Base-by-base conservation (phyloP, 53 echinoderm and acorn worm species). In the Hippasteria phrygiana region DNA sequence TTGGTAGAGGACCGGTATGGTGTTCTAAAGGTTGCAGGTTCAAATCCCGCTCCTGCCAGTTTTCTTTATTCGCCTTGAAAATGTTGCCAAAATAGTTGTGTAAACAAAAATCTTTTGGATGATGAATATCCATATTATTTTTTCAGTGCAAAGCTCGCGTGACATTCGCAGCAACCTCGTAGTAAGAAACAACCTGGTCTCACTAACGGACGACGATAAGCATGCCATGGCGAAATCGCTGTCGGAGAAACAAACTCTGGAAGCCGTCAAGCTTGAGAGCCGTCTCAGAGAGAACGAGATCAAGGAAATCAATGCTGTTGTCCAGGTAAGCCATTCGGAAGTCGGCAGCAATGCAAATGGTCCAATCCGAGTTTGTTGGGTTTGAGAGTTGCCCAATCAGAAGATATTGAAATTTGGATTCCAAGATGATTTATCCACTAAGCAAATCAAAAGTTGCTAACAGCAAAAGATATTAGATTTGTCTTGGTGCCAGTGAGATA, bases 241-340 rank as follows among this genome's bases (percentile, higher is more conserved):
- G 28, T 71, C 94, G 1, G 97, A 97, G 88, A 95, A 84, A 77
- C 97, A 97, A 83, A 97, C 93, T 1, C 64, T 97, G 48, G 97
- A 97, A 69, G 92, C 91, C 54, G 91, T 97, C 65, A 92, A 95
- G 36, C 90, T 97, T 10, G 97, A 97, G 79, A 94, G 85, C 32
- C 69, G 81, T 24, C 87, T 95, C 41, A 87, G 80, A 66, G 89
- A 62, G 36, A 90, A 88, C 31, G 97, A 97, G 78, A 92, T 97
- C 53, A 90, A 95, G 73, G 89, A 92, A 43, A 92, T 95, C 67
- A 95, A 92, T 78, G 89, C 42, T 0, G 82, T 93, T 11, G 92
- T 97, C 11, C 90, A 93, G 89, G 94, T 94, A 5, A 39, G 32
- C 24, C 70, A 84, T 45, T 43, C 46, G 33, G 64, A 34, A 29